These are phyloP conservation scores for Timandra comae DNA, from an alignment of 2,888 invertebrate species.

Conservation along the genomic window DNA sequence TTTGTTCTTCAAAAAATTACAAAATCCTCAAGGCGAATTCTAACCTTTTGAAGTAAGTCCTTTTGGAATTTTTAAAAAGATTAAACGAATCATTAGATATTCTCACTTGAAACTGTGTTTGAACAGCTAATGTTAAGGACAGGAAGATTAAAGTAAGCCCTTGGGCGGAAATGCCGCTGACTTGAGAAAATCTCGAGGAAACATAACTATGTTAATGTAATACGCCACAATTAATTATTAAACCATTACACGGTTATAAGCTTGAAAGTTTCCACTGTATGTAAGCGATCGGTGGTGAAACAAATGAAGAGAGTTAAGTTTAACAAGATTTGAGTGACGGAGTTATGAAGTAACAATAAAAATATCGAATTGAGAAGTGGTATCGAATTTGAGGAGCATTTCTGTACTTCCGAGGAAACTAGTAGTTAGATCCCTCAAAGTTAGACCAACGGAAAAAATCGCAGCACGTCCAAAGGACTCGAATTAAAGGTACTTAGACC, in stretches of 20 bases:
- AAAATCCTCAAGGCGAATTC: slow-evolving; percentile 27
- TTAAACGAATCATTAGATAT: slow-evolving; percentile 71
- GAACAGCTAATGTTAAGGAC: slow-evolving; percentile 53
- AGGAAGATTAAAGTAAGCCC: slow-evolving; percentile 61
- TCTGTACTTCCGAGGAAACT: too few relatives aligned
- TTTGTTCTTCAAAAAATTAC: slow-evolving; percentile 21
- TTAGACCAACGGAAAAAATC: too few relatives aligned
- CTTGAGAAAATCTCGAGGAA: slow-evolving; percentile 16
- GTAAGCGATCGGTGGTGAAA: not conserved
- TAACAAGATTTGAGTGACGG: too few relatives aligned
- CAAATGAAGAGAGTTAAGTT: too few relatives aligned
- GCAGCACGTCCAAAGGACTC: too few relatives aligned
- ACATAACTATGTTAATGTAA: too few relatives aligned
- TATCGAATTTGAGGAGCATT: too few relatives aligned
- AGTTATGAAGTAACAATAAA: too few relatives aligned
- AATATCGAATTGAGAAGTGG: too few relatives aligned
- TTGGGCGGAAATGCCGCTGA: slow-evolving; percentile 27
- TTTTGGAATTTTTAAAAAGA: slow-evolving; percentile 67
- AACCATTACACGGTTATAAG: not conserved
- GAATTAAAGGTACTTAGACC: too few relatives aligned
- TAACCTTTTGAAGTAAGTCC: slow-evolving; percentile 55
- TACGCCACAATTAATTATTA: slow-evolving; percentile 2
- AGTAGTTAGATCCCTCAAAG: too few relatives aligned
- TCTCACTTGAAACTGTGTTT: slow-evolving; percentile 48
- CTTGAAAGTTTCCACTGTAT: not conserved